Evolutionary conservation across 2,888 invertebrate species (phyloP).

Genomic region (Brachyptera risi): DNA sequence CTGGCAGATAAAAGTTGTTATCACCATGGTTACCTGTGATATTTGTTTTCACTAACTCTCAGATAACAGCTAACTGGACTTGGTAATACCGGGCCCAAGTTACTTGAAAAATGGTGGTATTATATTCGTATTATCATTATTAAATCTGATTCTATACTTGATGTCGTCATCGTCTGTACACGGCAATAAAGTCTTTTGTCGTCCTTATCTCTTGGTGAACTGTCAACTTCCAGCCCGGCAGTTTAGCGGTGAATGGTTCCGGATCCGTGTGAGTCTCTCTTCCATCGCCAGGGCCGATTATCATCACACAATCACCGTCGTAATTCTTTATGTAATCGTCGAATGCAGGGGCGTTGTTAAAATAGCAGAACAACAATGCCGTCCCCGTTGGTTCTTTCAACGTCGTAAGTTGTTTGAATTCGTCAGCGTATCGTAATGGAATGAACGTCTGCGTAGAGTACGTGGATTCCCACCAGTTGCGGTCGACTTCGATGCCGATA

Average conservation of each 20-base stretch:
- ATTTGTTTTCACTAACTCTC: no score
- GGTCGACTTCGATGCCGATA: constrained; percentile 71
- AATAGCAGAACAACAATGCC: constrained; percentile 75
- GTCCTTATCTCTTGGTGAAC: constrained; percentile 55
- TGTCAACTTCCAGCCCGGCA: constrained; percentile 55
- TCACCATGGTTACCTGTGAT: no score
- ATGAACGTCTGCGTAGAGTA: constrained; percentile 71
- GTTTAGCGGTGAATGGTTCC: constrained; percentile 57
- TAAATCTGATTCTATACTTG: no score
- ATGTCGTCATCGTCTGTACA: constrained; percentile 47
- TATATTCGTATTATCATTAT: no score
- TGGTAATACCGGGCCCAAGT: no score
- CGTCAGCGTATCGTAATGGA: constrained; percentile 54
- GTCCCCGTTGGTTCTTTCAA: constrained; percentile 48
- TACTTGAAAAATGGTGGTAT: no score
- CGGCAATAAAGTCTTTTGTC: constrained; percentile 61
- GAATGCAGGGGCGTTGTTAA: constrained; percentile 69
- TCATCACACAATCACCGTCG: constrained; percentile 61
- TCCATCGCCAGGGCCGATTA: constrained; percentile 66
- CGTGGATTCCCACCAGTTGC: constrained; percentile 64
- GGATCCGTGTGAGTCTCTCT: constrained; percentile 67
- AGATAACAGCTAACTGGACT: no score
- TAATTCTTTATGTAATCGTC: constrained; percentile 60
- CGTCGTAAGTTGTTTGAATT: constrained; percentile 25
- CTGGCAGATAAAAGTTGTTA: no score